phyloP scores from a whole-genome alignment of 2,888 invertebrate species.

The Apodemia duryi region DNA sequence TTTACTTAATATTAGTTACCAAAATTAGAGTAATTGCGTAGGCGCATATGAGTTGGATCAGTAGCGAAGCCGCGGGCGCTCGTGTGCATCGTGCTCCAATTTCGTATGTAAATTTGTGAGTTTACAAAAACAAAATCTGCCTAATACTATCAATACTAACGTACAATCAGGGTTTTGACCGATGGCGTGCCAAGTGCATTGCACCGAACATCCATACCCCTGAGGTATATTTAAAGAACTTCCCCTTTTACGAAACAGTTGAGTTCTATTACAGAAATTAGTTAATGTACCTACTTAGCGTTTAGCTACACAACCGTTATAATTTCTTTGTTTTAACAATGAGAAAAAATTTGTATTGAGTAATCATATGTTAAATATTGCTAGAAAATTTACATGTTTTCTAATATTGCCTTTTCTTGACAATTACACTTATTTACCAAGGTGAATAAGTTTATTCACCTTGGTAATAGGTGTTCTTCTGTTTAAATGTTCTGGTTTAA shows the following conservation, averaged over 20 bases:
- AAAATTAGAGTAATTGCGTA: constrained; percentile 18
- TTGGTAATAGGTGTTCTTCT: too few species aligned
- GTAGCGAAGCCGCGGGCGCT: constrained; percentile 69
- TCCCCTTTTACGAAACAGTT: constrained; percentile 33
- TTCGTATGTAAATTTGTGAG: constrained; percentile 61
- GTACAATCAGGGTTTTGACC: constrained; percentile 45
- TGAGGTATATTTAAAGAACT: constrained; percentile 41
- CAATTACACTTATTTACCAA: too few species aligned
- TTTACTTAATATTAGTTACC: not conserved
- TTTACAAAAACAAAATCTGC: constrained; percentile 11
- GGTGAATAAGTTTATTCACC: too few species aligned
- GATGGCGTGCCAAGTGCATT: constrained; percentile 54
- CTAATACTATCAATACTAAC: constrained; percentile 11
- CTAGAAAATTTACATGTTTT: not conserved
- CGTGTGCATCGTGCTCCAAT: constrained; percentile 72
- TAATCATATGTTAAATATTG: not conserved
- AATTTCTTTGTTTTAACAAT: not conserved
- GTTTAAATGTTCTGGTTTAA: too few species aligned
- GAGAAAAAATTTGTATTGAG: not conserved
- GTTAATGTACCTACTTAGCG: not conserved
- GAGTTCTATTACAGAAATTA: constrained; percentile 11
- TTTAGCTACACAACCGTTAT: not conserved
- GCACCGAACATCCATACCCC: constrained; percentile 47
- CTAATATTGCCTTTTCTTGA: not conserved
- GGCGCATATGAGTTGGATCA: constrained; percentile 42